Evolutionary conservation across 53 echinoderm and acorn worm species (phyloP), one percentile per base, ranked within the genome.

Genomic region (Echinarachnius parma): DNA sequence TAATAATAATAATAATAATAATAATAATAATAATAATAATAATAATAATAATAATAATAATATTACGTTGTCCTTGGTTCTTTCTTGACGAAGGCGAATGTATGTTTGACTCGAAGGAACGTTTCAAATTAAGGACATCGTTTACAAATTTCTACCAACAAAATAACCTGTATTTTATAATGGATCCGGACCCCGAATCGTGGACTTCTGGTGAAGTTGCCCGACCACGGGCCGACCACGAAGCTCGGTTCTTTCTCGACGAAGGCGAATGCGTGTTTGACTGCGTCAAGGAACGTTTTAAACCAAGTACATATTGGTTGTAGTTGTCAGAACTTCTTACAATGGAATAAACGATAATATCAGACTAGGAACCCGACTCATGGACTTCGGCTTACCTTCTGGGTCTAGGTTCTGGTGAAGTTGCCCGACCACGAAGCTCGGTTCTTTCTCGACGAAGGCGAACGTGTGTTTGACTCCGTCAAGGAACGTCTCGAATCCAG

Each of bases 21-120:
- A n/a, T n/a, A n/a, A n/a, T n/a, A n/a, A n/a, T n/a, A n/a, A n/a
- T n/a, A n/a, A n/a, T n/a, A n/a, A n/a, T n/a, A n/a, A n/a, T n/a
- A n/a, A n/a, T n/a, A n/a, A n/a, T n/a, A n/a, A n/a, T n/a, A n/a
- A n/a, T n/a, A n/a, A n/a, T n/a, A n/a, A n/a, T n/a, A n/a, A n/a
- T n/a, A n/a, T n/a, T n/a, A n/a, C n/a, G n/a, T n/a, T n/a, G n/a
- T n/a, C n/a, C 65, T 64, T 2, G 65, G 45, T 23, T 64, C 47
- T 18, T 64, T 64, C 30, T 64, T 27, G 46, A 64, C 65, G 65
- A 46, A 64, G 5, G 47, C 65, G 16, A 64, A 64, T n/a, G 65
- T 64, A 16, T 64, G 65, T 7, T 25, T 10, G 15, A 64, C 65
- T n/a, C 65, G 46, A 1, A 64, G 24, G 47, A 64, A 64, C 28